These are phyloP conservation scores for Clusia tigrina DNA, from an alignment of 2,888 invertebrate species.

Conservation along the genomic window DNA sequence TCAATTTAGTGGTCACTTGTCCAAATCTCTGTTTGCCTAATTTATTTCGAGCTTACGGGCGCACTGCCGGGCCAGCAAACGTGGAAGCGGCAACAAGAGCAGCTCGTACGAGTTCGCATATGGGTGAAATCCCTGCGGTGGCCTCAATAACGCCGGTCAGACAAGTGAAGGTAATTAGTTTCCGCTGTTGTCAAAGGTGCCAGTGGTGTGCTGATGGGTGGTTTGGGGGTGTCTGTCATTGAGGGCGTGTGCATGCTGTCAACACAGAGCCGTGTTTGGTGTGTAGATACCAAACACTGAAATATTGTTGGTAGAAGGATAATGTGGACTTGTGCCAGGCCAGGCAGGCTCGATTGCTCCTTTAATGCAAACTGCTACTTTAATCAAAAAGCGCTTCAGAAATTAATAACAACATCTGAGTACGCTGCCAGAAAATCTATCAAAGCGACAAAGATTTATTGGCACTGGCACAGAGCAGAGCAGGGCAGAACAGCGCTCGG, in stretches of 20 bases:
- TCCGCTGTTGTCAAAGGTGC: constrained; percentile 14
- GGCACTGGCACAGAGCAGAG: background rate
- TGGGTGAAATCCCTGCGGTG: constrained; percentile 5
- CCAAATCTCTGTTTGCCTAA: constrained; percentile 1
- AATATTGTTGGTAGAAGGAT: background rate
- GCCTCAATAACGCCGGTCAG: constrained; percentile 11
- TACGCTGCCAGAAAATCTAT: background rate
- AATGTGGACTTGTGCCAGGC: background rate
- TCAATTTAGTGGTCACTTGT: constrained; percentile 17
- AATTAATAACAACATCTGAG: constrained; percentile 11
- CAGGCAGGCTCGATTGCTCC: background rate
- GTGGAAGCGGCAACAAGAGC: background rate
- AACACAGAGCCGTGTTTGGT: constrained; percentile 10
- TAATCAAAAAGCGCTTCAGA: background rate
- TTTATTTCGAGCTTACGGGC: constrained; percentile 10
- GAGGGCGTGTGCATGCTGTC: constrained; percentile 16
- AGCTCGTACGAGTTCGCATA: background rate
- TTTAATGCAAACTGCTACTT: background rate
- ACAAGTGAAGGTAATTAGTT: constrained; percentile 32
- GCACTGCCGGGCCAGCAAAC: constrained; percentile 1
- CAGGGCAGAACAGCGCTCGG: too few species aligned
- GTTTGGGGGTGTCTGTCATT: background rate
- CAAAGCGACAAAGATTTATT: constrained; percentile 10
- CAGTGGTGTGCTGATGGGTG: background rate
- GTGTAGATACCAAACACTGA: background rate